Conservation (phyloP, 2,888 invertebrate species). For the Galeruca laticollis region DNA sequence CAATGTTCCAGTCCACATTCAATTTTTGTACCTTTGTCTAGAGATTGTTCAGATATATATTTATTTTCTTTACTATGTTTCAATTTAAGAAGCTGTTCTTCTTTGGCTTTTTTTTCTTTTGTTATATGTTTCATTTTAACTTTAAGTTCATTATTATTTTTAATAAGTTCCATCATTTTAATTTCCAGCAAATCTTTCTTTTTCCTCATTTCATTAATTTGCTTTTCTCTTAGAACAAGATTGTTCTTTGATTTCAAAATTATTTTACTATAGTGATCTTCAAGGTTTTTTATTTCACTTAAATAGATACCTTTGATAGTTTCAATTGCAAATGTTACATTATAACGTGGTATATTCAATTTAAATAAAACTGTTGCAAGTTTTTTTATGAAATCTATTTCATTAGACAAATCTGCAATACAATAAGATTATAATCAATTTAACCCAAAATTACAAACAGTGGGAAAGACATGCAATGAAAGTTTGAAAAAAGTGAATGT, state of each 20-base stretch:
- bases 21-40: slow-evolving; percentile 12
- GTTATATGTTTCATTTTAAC: slow-evolving; percentile 32
- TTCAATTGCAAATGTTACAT: slow-evolving; percentile 35
- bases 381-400: slow-evolving; percentile 47
- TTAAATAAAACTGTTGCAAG: slow-evolving; percentile 41
- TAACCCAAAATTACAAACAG: not conserved
- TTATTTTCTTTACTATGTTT: slow-evolving; percentile 20
- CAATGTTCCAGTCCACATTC: slow-evolving; percentile 32
- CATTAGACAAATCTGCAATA: slow-evolving; percentile 44
- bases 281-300: slow-evolving; percentile 42
- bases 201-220: slow-evolving; percentile 42
- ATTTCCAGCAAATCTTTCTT: slow-evolving; percentile 44
- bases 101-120: slow-evolving; percentile 32
- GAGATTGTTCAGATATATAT: slow-evolving; percentile 8
- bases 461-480: slow-evolving; percentile 1
- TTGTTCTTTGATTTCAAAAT: slow-evolving; percentile 47
- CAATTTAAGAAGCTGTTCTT: slow-evolving; percentile 29
- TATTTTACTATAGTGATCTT: slow-evolving; percentile 42
- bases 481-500: not conserved
- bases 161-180: slow-evolving; percentile 40
- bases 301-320: slow-evolving; percentile 45
- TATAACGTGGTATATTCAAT: slow-evolving; percentile 36
- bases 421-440: slow-evolving; percentile 16
- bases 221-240: slow-evolving; percentile 37
- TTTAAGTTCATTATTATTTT: slow-evolving; percentile 45